Evolutionary conservation across 2,888 invertebrate species (phyloP), one percentile per base, ranked within the genome.

Genomic region (Drosophila mayaguana): DNA sequence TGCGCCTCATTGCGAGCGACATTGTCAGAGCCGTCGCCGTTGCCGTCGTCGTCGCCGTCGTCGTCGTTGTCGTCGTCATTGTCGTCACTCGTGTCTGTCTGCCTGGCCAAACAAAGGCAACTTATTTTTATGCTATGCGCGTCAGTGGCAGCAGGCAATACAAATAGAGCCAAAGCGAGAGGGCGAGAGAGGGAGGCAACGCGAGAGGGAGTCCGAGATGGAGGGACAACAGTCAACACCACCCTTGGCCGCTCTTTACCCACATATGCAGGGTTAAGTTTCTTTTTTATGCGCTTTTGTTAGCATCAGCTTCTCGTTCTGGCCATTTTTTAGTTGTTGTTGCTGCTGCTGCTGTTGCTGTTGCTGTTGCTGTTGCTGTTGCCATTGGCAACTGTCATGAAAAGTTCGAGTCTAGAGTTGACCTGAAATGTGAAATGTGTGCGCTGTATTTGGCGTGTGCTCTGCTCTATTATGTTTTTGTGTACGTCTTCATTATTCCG

Each of bases 41-140:
- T 3, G 12, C 4, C 34, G 34, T 9, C 34, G 12, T 12, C 14
- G 61, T 43, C 34, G 16, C 32, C 48, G 57, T 55, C 65, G 56
- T 60, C 34, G 66, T 48, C 25, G 16, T 32, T 40, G 57, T 48
- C 34, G 14, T 42, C 45, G 57, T 60, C 66, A 61, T 61, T 51
- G 67, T 61, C 54, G 69, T 50, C 63, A 59, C 63, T 79, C 60
- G 62, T 53, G 45, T 75, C 65, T 75, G 64, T 65, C 48, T 48
- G 67, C 51, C 69, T 61, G 22, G 59, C 51, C 75, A 72, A 73
- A 89, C 84, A 89, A 84, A 70, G 89, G 83, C 89, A 88, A 80
- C 89, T 88, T 83, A 83, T 88, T 88, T 83, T 88, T 88, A 83
- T 83, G 83, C 73, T 69, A 62, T 72, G 83, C 75, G 72, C 80